Evolutionary conservation across 1,140 invertebrate genomes (phyloP), one percentile per base, ranked within the genome.

Genomic region (Potamilus streckersoni): DNA sequence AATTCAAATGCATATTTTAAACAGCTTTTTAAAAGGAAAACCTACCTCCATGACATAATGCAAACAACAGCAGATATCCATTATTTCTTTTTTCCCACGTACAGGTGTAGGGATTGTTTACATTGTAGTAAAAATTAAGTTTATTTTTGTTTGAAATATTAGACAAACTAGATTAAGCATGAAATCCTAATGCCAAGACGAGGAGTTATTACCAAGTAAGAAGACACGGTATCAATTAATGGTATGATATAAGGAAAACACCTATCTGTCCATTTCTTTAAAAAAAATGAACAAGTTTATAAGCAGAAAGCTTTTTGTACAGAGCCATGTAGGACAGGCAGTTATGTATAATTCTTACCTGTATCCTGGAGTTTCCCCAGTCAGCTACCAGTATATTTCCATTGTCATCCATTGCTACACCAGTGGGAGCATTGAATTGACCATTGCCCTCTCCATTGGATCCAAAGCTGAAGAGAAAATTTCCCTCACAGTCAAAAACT

Each of bases 351-450:
- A 38, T n/a, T n/a, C 12, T 59, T 86, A 92, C 92, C 90, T 92
- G 92, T 77, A 93, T 92, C 72, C 92, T 85, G 57, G 91, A 91
- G 80, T 92, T 93, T 66, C 92, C 92, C 92, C 92, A 93, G 74
- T 93, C 92, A 62, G 92, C 91, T 12, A 93, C 92, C 12, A 93
- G 83, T 74, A 93, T 92, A 75, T 92, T 92, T 72, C 91, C 92
- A 75, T 91, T 86, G 16, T 86, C 82, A 77, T 93, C 92, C 19
- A 92, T 89, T 65, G 91, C 91, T 16, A 93, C 85, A 12, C 92
- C 92, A 16, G 92, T 92, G 2, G 92, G 92, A n/a, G 92, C 92
- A 84, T 92, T 92, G 81, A 92, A 92, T 83, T 92, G 92, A 4
- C 92, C 92, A 82, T 92, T 91, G 1, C 91, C 92, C 74, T 92